Percentiles rank a stretch among this genome's conserved stretches.
Evolutionary conservation across 37 sponge, comb jelly and placozoan species (phyloP).

Genomic region (Halisarca cf. caerulea): DNA sequence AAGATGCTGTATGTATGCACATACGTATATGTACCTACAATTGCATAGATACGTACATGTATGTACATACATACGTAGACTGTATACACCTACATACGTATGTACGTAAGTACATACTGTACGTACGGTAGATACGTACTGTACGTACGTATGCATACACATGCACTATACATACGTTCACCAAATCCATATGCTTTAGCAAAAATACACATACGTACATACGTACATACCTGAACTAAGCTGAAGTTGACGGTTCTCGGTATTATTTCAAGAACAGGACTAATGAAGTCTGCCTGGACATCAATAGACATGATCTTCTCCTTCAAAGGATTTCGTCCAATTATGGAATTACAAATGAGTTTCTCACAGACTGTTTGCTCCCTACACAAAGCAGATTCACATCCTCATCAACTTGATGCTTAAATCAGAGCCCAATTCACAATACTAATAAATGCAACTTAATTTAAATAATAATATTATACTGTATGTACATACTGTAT

Average conservation of each 20-base stretch:
- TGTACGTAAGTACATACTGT: not conserved
- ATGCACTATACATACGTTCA: not conserved
- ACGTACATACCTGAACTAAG: conserved; percentile 60
- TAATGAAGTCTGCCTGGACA: conserved; percentile 76
- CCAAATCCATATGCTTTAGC: not conserved
- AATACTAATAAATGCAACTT: not conserved
- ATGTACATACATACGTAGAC: too few species aligned
- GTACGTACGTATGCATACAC: not conserved
- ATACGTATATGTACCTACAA: too few species aligned
- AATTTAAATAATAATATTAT: not conserved
- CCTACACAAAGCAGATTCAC: conserved; percentile 5
- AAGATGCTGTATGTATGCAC: too few species aligned
- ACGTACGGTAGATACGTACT: not conserved
- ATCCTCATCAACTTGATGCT: not conserved
- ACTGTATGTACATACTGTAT: too few species aligned
- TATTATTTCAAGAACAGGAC: conserved; percentile 83
- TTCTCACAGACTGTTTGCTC: conserved; percentile 75
- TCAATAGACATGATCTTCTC: conserved; percentile 92
- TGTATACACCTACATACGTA: not conserved
- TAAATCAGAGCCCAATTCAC: not conserved
- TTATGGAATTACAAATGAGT: conserved; percentile 93
- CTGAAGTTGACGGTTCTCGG: conserved; percentile 58
- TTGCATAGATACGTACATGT: too few species aligned
- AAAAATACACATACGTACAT: not conserved
- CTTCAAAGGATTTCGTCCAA: conserved; percentile 91